These are phyloP conservation scores for Tholera decimalis DNA, from an alignment of 2,888 invertebrate species.

Conservation along the genomic window DNA sequence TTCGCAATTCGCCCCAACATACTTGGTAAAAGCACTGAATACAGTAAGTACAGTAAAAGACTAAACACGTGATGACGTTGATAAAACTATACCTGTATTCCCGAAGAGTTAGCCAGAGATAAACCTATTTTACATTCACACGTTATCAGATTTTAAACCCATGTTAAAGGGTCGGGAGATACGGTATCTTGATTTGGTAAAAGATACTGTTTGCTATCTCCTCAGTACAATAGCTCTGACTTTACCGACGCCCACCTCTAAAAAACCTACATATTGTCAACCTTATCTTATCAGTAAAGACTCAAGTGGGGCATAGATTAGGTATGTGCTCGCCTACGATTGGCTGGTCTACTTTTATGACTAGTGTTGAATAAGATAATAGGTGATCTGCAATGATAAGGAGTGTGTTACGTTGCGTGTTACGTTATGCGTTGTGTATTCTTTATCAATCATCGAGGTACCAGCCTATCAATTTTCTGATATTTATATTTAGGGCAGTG, in stretches of 20 bases:
- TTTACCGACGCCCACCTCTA: background rate
- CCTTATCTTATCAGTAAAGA: constrained; percentile 3
- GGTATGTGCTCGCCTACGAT: constrained; percentile 20
- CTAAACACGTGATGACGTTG: no score
- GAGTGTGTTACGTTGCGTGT: background rate
- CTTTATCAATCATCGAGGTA: background rate
- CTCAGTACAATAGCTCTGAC: background rate
- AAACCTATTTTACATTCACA: no score
- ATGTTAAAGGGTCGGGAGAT: no score
- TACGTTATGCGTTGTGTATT: background rate
- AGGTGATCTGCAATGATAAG: constrained; percentile 21
- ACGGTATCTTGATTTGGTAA: no score
- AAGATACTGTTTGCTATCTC: background rate
- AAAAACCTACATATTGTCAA: background rate
- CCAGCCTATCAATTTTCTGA: no score
- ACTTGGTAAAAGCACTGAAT: no score
- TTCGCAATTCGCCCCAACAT: no score
- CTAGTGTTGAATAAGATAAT: constrained; percentile 4
- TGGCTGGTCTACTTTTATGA: constrained; percentile 18
- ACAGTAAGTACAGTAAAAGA: no score
- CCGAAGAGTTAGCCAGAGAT: no score
- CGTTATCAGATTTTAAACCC: no score
- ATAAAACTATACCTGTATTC: no score
- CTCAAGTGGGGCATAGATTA: constrained; percentile 2
- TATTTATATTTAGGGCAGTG: no score